Conservation (phyloP, 1,140 invertebrate species). For the Papilio polytes region DNA sequence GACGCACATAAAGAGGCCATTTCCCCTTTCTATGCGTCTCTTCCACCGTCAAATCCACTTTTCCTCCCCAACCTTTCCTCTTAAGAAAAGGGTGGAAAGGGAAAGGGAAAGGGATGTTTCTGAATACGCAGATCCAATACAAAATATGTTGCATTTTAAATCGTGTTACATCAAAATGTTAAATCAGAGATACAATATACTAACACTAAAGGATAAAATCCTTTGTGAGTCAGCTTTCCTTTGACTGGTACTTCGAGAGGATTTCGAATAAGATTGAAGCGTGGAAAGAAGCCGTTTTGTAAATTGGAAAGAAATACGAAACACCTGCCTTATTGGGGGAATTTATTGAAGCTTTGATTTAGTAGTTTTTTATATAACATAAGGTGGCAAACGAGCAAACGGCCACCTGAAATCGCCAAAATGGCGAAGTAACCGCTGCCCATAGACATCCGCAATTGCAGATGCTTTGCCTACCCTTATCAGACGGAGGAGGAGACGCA, state of each 20-base stretch:
- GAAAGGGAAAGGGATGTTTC: no score
- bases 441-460: no score
- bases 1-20: no score
- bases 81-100: no score
- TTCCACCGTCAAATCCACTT: no score
- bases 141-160: neutral
- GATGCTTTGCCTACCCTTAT: no score
- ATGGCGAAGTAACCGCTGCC: no score
- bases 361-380: neutral
- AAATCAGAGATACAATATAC: neutral
- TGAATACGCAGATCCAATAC: neutral
- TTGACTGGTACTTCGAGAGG: neutral
- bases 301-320: conserved; percentile 20
- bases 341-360: conserved; percentile 4
- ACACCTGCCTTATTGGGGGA: conserved; percentile 5
- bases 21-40: no score
- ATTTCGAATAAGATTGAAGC: conserved; percentile 2
- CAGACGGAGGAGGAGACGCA: no score
- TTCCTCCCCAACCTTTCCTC: no score
- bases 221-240: conserved; percentile 25
- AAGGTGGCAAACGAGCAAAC: no score
- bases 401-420: no score
- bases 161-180: neutral
- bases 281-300: conserved; percentile 15
- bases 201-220: conserved; percentile 25